These are phyloP conservation scores for Tachina lurida DNA, from an alignment of 2,888 invertebrate genomes.

Conservation along the genomic window DNA sequence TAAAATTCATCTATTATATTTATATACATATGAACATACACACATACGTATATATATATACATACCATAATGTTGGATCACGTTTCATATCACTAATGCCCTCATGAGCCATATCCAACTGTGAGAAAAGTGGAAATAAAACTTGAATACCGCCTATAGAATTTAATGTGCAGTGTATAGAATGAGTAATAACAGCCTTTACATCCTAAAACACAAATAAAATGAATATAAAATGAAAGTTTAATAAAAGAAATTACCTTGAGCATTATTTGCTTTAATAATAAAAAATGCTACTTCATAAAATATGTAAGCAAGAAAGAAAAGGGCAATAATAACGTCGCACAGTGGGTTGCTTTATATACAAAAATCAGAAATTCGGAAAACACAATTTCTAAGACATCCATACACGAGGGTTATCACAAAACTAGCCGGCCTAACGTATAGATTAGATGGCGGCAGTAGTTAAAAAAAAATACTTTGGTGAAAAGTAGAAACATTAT, in stretches of 20 bases:
- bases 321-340: neutral
- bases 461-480: no score
- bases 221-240: slow-evolving; percentile 1
- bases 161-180: slow-evolving; percentile 99
- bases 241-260: slow-evolving; percentile 9
- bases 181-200: slow-evolving; percentile 99
- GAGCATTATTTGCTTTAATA: neutral
- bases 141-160: slow-evolving; percentile 99
- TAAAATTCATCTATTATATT: neutral
- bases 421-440: no score
- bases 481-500: no score
- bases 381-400: no score
- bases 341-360: neutral
- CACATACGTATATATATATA: slow-evolving; percentile 59
- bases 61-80: slow-evolving; percentile 94
- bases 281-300: neutral
- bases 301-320: neutral
- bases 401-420: no score
- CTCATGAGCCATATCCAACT: slow-evolving; percentile 97
- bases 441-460: no score
- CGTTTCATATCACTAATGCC: slow-evolving; percentile 91
- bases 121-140: slow-evolving; percentile 98
- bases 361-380: no score
- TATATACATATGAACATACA: neutral
- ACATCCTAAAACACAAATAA: slow-evolving; percentile 89